A percentile compares a stretch with the other conserved stretches of the same genome.
These are phyloP conservation scores for Drosophila suboccidentalis DNA, from an alignment of 2,888 invertebrate genomes.

Conservation along the genomic window DNA sequence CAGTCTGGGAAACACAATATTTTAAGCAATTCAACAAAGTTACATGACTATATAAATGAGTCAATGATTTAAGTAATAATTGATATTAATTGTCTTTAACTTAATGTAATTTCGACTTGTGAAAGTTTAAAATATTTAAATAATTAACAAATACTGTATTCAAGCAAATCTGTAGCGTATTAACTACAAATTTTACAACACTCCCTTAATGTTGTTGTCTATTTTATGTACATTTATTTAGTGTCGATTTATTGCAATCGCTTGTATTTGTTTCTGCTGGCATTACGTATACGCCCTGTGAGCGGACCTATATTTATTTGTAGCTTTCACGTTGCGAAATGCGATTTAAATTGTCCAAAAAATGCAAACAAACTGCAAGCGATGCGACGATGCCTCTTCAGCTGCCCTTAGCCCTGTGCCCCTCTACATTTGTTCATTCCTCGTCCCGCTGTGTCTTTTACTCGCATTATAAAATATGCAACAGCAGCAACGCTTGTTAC, in stretches of 20 bases:
- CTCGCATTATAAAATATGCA: conserved; percentile 68
- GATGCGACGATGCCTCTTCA: conserved; percentile 13
- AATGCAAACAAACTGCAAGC: conserved; percentile 50
- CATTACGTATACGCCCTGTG: conserved; percentile 52
- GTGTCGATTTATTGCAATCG: conserved; percentile 61
- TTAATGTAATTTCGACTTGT: not conserved
- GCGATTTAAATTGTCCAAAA: conserved; percentile 60
- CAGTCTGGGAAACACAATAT: not conserved
- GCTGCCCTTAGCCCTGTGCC: not conserved
- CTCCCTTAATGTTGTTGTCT: conserved; percentile 15
- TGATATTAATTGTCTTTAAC: not conserved
- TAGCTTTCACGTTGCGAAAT: conserved; percentile 42
- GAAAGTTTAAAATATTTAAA: not conserved
- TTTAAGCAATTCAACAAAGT: not conserved
- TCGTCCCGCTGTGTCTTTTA: conserved; percentile 16
- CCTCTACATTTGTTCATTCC: not conserved
- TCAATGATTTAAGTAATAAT: not conserved
- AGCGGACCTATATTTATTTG: conserved; percentile 38
- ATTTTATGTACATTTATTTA: conserved; percentile 47
- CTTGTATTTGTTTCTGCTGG: conserved; percentile 32
- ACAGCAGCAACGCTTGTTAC: conserved; percentile 60
- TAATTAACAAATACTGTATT: not conserved
- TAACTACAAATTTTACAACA: not conserved
- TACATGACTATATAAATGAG: not conserved
- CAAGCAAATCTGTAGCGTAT: not conserved